phyloP scores from a whole-genome alignment of 2,888 invertebrate genomes.

The Drosophila anomalata region DNA sequence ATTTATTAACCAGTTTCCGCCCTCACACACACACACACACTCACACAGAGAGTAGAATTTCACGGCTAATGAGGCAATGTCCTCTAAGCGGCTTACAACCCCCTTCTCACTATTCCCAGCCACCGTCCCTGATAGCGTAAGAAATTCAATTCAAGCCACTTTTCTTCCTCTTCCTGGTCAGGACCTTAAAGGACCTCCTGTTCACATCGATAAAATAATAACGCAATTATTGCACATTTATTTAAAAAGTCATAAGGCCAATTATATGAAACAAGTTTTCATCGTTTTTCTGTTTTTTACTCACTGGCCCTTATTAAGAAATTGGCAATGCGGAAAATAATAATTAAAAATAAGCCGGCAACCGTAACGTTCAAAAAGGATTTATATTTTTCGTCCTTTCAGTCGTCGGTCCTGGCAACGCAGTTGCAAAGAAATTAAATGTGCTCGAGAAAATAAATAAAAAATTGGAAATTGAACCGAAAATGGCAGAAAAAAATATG shows the following conservation, averaged over 20 bases:
- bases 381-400: slow-evolving; percentile 31
- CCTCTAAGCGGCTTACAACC: slow-evolving; percentile 38
- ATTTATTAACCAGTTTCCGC: slow-evolving; percentile 58
- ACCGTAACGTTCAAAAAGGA: slow-evolving; percentile 51
- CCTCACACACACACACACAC: slow-evolving; percentile 1
- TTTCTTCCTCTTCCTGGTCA: neutral
- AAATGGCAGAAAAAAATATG: slow-evolving; percentile 47
- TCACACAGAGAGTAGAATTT: slow-evolving; percentile 7
- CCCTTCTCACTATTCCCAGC: neutral
- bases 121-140: neutral
- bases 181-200: neutral
- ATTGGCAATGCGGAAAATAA: slow-evolving; percentile 75
- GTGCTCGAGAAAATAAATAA: slow-evolving; percentile 41
- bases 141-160: slow-evolving; percentile 7
- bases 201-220: slow-evolving; percentile 12
- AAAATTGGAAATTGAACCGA: slow-evolving; percentile 22
- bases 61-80: slow-evolving; percentile 45
- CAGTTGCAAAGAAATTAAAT: slow-evolving; percentile 38
- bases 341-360: slow-evolving; percentile 71
- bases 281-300: slow-evolving; percentile 4
- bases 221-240: slow-evolving; percentile 69
- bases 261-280: slow-evolving; percentile 52
- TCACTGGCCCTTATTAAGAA: slow-evolving; percentile 64
- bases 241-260: slow-evolving; percentile 69
- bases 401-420: neutral